Conservation (phyloP, 1,140 invertebrate species). For the Hylaeus volcanicus region DNA sequence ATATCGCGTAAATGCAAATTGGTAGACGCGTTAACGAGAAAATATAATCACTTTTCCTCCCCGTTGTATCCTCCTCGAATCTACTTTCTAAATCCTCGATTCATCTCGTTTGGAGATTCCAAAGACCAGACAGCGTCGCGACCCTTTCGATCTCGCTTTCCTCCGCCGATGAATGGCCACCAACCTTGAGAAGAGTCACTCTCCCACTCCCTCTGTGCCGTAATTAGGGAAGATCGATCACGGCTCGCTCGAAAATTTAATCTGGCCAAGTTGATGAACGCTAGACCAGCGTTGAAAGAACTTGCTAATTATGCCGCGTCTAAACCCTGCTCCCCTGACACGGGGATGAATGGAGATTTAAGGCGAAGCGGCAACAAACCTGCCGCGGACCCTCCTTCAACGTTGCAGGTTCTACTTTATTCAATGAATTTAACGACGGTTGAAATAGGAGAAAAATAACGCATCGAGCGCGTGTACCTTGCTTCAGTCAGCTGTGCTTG, state of each 20-base stretch:
- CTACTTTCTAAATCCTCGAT: not conserved
- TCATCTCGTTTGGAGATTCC: not conserved
- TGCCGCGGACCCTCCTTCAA: not conserved
- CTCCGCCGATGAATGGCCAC: not conserved
- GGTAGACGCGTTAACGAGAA: conserved; percentile 5
- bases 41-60: not conserved
- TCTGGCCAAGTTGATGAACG: conserved; percentile 35
- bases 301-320: conserved; percentile 41
- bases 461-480: too few species aligned
- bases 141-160: too few species aligned
- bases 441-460: too few species aligned
- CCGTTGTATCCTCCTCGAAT: not conserved
- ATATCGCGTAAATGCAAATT: conserved; percentile 36
- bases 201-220: not conserved
- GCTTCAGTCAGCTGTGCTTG: too few species aligned
- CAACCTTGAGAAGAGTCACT: conserved; percentile 12
- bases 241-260: conserved; percentile 24
- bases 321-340: conserved; percentile 12
- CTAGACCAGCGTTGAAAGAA: conserved; percentile 22
- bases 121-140: too few species aligned
- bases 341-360: conserved; percentile 40
- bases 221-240: conserved; percentile 38
- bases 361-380: conserved; percentile 6
- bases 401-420: conserved; percentile 18
- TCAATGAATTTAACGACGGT: not conserved